A percentile compares a stretch with the other conserved stretches of the same genome.
These are phyloP conservation scores for Sinosuthora webbiana DNA, from an alignment of 2,113 vertebrate species.

Conservation along the genomic window DNA sequence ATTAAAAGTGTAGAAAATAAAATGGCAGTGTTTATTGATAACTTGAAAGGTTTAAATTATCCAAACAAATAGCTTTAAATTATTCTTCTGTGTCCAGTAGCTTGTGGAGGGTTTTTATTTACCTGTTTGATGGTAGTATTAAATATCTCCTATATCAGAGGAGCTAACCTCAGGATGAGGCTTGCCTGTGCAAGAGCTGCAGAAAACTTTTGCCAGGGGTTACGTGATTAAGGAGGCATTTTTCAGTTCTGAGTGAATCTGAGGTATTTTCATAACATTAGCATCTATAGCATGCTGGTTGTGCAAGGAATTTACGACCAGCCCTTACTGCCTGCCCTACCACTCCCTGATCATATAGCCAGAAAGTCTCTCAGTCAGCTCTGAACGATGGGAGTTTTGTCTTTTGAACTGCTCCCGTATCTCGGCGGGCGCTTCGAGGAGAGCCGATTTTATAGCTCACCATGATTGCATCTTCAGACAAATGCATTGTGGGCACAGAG, in stretches of 20 bases:
- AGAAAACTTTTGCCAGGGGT: neutral
- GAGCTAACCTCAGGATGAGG: neutral
- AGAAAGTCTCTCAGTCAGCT: neutral
- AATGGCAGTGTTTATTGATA: neutral
- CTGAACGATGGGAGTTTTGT: neutral
- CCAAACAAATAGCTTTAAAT: neutral
- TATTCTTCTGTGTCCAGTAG: neutral
- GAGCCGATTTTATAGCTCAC: neutral
- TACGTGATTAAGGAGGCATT: conserved; percentile 24
- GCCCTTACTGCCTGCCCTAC: conserved; percentile 16
- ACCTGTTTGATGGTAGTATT: neutral
- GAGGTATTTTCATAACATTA: conserved; percentile 47
- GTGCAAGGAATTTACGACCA: conserved; percentile 57
- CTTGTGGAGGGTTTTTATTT: neutral
- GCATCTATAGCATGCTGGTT: neutral
- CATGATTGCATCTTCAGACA: neutral
- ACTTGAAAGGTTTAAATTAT: neutral
- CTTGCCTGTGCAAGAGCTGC: conserved; percentile 30
- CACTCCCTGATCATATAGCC: neutral
- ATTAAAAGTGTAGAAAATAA: neutral
- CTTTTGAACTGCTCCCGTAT: neutral
- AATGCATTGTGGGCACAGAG: neutral
- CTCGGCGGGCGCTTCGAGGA: neutral
- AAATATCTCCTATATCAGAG: neutral
- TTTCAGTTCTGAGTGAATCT: conserved; percentile 14